phyloP scores from a whole-genome alignment of 1,140 invertebrate species.

The Eurosta solidaginis region DNA sequence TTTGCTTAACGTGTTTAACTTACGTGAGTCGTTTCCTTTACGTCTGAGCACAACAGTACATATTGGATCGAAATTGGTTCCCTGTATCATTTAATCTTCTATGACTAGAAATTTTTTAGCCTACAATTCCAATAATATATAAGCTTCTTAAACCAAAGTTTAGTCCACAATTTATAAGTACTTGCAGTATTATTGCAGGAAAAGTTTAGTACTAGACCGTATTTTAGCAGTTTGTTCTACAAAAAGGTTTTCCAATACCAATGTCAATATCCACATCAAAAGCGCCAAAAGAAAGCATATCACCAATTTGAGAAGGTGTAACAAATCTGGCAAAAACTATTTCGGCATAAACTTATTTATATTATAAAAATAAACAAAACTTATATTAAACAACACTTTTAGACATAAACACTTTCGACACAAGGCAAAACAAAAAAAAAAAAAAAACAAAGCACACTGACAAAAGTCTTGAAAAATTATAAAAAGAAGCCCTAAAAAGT shows the following conservation, averaged over 20 bases:
- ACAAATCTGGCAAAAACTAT: constrained; percentile 33
- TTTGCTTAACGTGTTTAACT: too few species aligned
- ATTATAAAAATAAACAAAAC: not conserved
- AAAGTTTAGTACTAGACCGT: too few species aligned
- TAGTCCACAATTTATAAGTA: not conserved
- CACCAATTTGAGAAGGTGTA: constrained; percentile 31
- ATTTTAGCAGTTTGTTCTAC: too few species aligned
- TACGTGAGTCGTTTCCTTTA: too few species aligned
- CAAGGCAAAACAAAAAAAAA: not conserved
- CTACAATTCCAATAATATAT: too few species aligned
- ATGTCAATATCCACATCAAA: too few species aligned
- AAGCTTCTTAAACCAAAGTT: too few species aligned
- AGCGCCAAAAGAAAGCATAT: not conserved
- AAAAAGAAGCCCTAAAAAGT: constrained; percentile 32
- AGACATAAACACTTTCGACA: not conserved
- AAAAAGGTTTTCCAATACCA: too few species aligned
- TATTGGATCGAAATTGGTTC: too few species aligned
- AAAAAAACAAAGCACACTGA: constrained; percentile 5
- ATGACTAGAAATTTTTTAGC: not conserved
- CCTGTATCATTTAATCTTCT: not conserved
- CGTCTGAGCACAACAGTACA: too few species aligned
- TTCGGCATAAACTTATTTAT: not conserved
- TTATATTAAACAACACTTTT: not conserved
- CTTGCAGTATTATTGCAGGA: too few species aligned
- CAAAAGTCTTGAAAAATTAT: not conserved